Conservation (phyloP, 2,888 invertebrate species). For the Stenolophus ochropezus region DNA sequence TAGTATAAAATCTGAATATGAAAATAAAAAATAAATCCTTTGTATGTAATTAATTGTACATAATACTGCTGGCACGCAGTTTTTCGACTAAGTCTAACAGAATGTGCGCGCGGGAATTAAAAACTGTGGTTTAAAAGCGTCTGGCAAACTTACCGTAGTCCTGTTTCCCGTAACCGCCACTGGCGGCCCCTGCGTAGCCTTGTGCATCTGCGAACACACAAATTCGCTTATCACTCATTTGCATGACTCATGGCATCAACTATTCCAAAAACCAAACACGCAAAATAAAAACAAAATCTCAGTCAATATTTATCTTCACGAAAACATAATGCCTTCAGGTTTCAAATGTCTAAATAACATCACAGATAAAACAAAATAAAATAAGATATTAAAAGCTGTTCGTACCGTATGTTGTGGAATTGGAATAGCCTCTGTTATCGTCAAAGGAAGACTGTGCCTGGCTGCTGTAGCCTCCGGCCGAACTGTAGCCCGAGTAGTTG, state of each 20-base stretch:
- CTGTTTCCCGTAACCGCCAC: slow-evolving; percentile 63
- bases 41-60: neutral
- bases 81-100: neutral
- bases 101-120: slow-evolving; percentile 6
- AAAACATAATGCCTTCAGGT: slow-evolving; percentile 21
- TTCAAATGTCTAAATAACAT: slow-evolving; percentile 15
- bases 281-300: neutral
- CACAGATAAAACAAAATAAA: neutral
- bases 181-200: slow-evolving; percentile 63
- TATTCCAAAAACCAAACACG: neutral
- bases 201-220: slow-evolving; percentile 63
- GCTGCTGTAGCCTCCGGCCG: slow-evolving; percentile 61
- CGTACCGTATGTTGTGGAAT: slow-evolving; percentile 63
- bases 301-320: slow-evolving; percentile 8
- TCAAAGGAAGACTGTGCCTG: slow-evolving; percentile 62
- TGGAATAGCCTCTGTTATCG: slow-evolving; percentile 62
- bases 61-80: slow-evolving; percentile 33
- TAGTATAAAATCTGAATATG: slow-evolving; percentile 11
- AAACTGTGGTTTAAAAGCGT: slow-evolving; percentile 34
- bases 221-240: neutral
- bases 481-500: slow-evolving; percentile 62
- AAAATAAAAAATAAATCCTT: slow-evolving; percentile 32
- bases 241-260: too few species aligned
- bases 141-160: slow-evolving; percentile 64
- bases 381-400: neutral